Evolutionary conservation across 2,113 vertebrate genomes (phyloP).

Genomic region (Puffinus mauretanicus): DNA sequence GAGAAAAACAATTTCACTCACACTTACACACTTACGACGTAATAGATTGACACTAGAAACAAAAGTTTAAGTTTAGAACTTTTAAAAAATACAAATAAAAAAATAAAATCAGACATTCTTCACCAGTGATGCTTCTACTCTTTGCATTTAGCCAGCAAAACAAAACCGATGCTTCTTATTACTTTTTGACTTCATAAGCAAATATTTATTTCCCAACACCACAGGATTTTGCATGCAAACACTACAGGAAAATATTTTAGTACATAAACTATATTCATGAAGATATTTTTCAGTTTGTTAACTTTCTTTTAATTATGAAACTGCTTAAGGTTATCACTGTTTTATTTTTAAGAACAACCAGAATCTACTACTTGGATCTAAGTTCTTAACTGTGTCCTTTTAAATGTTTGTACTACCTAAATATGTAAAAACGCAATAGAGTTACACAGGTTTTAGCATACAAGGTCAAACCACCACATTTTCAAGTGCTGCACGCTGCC

Average conservation of each 20-base stretch:
- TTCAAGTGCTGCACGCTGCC: neutral
- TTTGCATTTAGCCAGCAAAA: neutral
- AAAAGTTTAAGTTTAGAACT: neutral
- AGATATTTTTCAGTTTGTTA: neutral
- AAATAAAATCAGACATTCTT: neutral
- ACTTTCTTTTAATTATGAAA: neutral
- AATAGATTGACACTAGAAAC: neutral
- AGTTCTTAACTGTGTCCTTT: neutral
- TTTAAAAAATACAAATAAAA: neutral
- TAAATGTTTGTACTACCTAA: neutral
- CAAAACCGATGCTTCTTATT: neutral
- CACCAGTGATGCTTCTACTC: neutral
- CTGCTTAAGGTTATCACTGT: neutral
- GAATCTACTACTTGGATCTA: neutral
- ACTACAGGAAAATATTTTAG: neutral
- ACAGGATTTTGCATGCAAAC: neutral
- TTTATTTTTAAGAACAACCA: neutral
- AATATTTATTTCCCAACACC: neutral
- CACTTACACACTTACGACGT: neutral
- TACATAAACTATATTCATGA: neutral
- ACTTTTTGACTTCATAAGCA: neutral
- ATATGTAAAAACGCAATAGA: neutral
- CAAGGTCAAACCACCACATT: conserved; percentile 10
- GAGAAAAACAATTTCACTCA: neutral
- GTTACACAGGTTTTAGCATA: neutral